A percentile compares a stretch with the other conserved stretches of the same genome.
Conservation (phyloP, 2,113 vertebrate species). For the Podarcis muralis region DNA sequence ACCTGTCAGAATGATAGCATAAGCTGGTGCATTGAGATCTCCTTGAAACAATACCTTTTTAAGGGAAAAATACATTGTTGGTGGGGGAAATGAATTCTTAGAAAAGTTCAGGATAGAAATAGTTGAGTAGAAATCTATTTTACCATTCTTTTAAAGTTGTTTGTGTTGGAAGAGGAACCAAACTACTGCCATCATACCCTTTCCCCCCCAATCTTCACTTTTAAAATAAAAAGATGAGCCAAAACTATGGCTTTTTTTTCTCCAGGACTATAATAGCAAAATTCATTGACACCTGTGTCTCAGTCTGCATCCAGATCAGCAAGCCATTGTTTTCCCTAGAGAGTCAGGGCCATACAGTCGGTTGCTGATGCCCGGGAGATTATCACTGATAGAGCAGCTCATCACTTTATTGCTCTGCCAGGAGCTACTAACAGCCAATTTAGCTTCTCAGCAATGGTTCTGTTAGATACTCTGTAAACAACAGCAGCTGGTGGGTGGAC, state of each 20-base stretch:
- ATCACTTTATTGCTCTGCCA: neutral
- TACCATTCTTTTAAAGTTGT: neutral
- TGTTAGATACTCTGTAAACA: conserved; percentile 12
- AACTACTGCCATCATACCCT: neutral
- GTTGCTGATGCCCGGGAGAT: conserved; percentile 34
- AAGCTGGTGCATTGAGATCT: neutral
- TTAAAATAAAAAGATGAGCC: neutral
- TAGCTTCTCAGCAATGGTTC: conserved; percentile 18
- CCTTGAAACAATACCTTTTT: neutral
- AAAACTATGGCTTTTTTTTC: neutral
- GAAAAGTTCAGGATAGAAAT: neutral
- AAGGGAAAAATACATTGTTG: too few relatives aligned
- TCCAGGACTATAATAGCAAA: neutral
- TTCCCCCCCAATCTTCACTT: neutral
- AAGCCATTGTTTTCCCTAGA: accelerated
- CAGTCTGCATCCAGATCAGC: neutral
- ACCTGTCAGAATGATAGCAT: neutral
- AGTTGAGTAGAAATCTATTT: neutral
- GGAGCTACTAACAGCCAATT: neutral
- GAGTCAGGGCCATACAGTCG: neutral
- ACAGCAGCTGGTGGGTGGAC: conserved; percentile 1
- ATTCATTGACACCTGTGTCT: neutral
- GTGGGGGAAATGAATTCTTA: neutral
- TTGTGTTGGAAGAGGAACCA: neutral
- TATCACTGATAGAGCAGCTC: neutral